Percentiles rank a stretch among this genome's conserved stretches.
Conservation (phyloP, 2,888 invertebrate genomes). For the Melieria omissa region DNA sequence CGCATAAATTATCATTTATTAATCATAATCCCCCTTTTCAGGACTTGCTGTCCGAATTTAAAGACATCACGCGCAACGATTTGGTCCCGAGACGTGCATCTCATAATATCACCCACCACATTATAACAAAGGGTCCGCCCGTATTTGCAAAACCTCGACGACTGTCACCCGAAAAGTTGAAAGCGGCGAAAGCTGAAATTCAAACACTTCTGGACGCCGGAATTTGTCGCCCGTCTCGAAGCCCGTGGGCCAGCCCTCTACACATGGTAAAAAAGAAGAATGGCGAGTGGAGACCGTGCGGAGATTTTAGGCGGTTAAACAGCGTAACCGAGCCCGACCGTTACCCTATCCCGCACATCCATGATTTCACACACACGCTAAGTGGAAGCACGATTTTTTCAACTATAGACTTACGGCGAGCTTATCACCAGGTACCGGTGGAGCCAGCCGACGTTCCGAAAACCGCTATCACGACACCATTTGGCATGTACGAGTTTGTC, state of each 20-base stretch:
- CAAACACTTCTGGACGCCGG: too few relatives aligned
- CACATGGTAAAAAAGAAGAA: too few relatives aligned
- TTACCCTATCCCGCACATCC: slow-evolving; percentile 38
- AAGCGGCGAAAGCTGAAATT: too few relatives aligned
- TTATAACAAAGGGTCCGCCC: slow-evolving; percentile 35
- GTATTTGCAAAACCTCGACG: too few relatives aligned
- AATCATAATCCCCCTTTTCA: slow-evolving; percentile 30
- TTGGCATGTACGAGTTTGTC: slow-evolving; percentile 37
- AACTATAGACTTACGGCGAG: slow-evolving; percentile 31
- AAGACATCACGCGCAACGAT: slow-evolving; percentile 17
- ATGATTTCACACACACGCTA: slow-evolving; percentile 36
- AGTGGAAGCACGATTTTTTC: slow-evolving; percentile 36
- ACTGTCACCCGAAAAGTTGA: too few relatives aligned
- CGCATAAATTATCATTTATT: slow-evolving; percentile 6
- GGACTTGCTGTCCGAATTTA: slow-evolving; percentile 26
- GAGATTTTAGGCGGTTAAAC: background rate
- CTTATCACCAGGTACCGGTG: slow-evolving; percentile 39
- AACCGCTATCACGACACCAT: slow-evolving; percentile 35
- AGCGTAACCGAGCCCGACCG: slow-evolving; percentile 18
- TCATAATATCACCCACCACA: slow-evolving; percentile 29
- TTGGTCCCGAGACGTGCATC: background rate
- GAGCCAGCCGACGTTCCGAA: slow-evolving; percentile 32
- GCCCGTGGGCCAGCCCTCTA: too few relatives aligned
- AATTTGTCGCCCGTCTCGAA: too few relatives aligned
- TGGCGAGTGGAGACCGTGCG: too few relatives aligned